Percentiles rank a stretch among this genome's conserved stretches.
These are phyloP conservation scores for Selene dorsalis DNA, from an alignment of 2,797 vertebrate species.

Conservation along the genomic window DNA sequence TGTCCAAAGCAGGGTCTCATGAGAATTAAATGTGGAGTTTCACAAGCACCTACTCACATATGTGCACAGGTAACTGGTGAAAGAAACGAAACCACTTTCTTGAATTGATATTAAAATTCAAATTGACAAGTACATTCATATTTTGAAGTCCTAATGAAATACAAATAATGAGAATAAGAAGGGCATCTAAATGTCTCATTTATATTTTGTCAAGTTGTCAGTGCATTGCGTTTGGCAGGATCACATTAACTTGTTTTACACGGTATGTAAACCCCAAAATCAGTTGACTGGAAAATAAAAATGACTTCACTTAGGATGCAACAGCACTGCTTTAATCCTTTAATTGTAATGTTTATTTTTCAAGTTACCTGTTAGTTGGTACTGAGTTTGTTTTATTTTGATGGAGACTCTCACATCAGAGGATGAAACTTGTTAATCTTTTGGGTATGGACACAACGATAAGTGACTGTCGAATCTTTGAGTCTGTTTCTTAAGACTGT, in stretches of 20 bases:
- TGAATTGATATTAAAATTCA: slow-evolving; percentile 16
- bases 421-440: not conserved
- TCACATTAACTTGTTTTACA: not conserved
- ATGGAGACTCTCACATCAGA: slow-evolving; percentile 8
- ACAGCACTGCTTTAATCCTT: slow-evolving; percentile 21
- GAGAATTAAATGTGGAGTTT: slow-evolving; percentile 10
- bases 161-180: not conserved
- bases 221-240: slow-evolving; percentile 6
- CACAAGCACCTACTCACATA: slow-evolving; percentile 12
- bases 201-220: not conserved
- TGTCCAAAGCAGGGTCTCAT: slow-evolving; percentile 19
- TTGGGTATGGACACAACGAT: not conserved
- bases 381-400: not conserved
- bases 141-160: slow-evolving; percentile 12
- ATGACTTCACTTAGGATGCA: not conserved
- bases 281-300: not conserved
- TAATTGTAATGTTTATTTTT: slow-evolving; percentile 6
- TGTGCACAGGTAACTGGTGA: slow-evolving; percentile 31
- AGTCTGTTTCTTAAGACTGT: slow-evolving; percentile 14
- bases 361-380: slow-evolving; percentile 24
- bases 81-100: slow-evolving; percentile 22
- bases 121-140: slow-evolving; percentile 2
- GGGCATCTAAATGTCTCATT: not conserved
- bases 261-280: not conserved
- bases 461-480: not conserved